These are phyloP conservation scores for Plagodis dolabraria DNA, from an alignment of 2,888 invertebrate species.

Conservation along the genomic window DNA sequence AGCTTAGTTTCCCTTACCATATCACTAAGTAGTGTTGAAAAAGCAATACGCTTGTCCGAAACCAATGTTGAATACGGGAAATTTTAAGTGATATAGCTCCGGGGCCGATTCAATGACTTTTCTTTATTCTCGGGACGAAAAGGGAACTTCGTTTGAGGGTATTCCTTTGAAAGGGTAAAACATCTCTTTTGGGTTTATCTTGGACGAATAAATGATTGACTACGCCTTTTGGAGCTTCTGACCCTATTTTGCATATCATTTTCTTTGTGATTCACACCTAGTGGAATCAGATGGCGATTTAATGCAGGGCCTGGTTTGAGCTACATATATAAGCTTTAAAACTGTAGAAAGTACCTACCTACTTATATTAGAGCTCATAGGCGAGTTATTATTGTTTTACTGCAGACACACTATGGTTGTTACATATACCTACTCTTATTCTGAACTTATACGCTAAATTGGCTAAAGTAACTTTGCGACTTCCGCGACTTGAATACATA, in stretches of 20 bases:
- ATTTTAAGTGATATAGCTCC: constrained; percentile 28
- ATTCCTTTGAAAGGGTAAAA: constrained; percentile 24
- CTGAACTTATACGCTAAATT: no score
- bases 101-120: constrained; percentile 12
- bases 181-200: constrained; percentile 27
- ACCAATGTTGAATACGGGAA: constrained; percentile 29
- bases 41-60: constrained; percentile 22
- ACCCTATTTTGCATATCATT: constrained; percentile 32
- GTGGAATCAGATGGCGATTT: constrained; percentile 8
- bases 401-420: no score
- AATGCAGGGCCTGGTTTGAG: constrained; percentile 5
- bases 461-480: no score
- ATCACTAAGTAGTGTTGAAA: constrained; percentile 19
- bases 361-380: no score
- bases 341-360: no score
- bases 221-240: constrained; percentile 21
- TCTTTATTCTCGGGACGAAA: constrained; percentile 16
- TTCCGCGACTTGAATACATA: no score
- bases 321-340: constrained; percentile 3
- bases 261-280: constrained; percentile 21
- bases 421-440: no score
- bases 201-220: constrained; percentile 28
- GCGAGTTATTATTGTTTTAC: no score
- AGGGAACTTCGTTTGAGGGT: constrained; percentile 19
- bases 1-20: constrained; percentile 23